Evolutionary conservation across 2,113 vertebrate species (phyloP), one percentile per base, ranked within the genome.

Genomic region (Alces alces): DNA sequence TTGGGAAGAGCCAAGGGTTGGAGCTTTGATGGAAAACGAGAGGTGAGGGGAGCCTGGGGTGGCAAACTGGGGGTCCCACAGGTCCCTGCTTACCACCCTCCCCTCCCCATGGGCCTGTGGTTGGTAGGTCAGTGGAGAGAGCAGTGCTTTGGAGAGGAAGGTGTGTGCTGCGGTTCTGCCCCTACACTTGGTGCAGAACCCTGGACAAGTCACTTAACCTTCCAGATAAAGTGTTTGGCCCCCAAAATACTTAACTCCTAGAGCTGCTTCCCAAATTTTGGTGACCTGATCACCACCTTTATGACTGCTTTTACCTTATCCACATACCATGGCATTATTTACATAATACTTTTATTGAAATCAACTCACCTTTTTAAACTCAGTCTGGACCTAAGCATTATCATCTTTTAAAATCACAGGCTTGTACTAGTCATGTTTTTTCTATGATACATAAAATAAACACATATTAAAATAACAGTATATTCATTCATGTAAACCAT

Each of bases 1-100:
- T 93, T 98, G 96, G 98, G 98, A 64, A 97, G 98, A 88, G 94
- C 98, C 47, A 98, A 98, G 73, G 98, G 98, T 55, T 99, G 98
- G 98, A 98, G 98, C 87, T 97, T 98, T 85, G 98, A 98, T 5
- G 98, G 97, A 47, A 98, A 98, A 96, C 92, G 36, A 97, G 98
- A 98, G 98, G 98, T 98, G 89, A 98, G 98, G 33, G 89, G 92
- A 84, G 5, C 55, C 23, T 30, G 45, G 39, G 27, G 36, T 4
- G 0, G 45, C 43, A 43, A 82, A 57, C 39, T 45, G 52, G 64
- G 79, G 43, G 89, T 85, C 47, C 64, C 25, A 1, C n/a, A 93
- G 33, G 52, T 50, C 54, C 57, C 61, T 86, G 36, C 70, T 79
- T 47, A n/a, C 39, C 58, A 27, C 33, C n/a, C 60, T 61, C 17